phyloP scores from a whole-genome alignment of 2,888 invertebrate species.

The Drosophila maculinotata region DNA sequence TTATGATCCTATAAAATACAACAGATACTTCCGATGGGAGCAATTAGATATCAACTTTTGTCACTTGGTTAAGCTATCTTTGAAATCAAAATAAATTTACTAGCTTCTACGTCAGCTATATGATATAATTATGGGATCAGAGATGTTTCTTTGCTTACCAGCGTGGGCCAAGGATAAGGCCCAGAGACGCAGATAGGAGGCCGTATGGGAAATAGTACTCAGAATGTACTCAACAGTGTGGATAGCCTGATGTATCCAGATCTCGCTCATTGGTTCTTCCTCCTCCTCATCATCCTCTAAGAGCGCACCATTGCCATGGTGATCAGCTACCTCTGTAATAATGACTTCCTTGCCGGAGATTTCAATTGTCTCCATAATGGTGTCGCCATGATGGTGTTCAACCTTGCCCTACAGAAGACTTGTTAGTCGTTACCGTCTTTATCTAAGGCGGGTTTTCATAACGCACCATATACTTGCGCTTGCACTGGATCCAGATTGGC shows the following conservation, averaged over 20 bases:
- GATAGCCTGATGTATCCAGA: conserved; percentile 97
- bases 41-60: no score
- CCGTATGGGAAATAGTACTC: conserved; percentile 98
- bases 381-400: conserved; percentile 39
- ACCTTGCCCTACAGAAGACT: conserved; percentile 21
- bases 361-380: conserved; percentile 72
- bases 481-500: conserved; percentile 91
- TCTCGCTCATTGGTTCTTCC: conserved; percentile 92
- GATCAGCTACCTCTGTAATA: conserved; percentile 57
- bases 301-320: conserved; percentile 85
- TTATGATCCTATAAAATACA: no score
- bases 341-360: conserved; percentile 71
- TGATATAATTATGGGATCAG: no score
- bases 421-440: no score
- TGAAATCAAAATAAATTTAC: no score
- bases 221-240: conserved; percentile 99
- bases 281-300: conserved; percentile 84
- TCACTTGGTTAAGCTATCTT: no score
- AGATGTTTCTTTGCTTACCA: no score
- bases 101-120: no score
- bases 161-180: conserved; percentile 98
- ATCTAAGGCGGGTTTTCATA: no score
- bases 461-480: conserved; percentile 78
- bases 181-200: conserved; percentile 98
- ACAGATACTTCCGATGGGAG: no score